Percentiles rank a stretch among this genome's conserved stretches.
Evolutionary conservation across 2,113 vertebrate genomes (phyloP).

Genomic region (Rhinolophus sinicus): DNA sequence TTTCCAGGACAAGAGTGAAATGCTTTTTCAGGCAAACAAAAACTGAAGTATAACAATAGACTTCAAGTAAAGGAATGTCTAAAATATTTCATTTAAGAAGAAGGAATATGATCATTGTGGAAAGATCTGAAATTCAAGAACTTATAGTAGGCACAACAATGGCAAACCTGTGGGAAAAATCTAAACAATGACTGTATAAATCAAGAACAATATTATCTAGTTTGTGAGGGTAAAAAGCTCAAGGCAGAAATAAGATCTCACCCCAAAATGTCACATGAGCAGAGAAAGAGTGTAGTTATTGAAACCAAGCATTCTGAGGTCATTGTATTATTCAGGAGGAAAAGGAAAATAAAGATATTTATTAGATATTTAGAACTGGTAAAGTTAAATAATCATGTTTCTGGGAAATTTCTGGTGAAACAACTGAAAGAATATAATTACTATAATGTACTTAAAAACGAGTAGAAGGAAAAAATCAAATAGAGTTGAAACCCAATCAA

Average conservation of each 20-base stretch:
- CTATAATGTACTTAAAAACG: not conserved
- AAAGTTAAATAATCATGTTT: not conserved
- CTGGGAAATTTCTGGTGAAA: not conserved
- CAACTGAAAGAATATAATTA: not conserved
- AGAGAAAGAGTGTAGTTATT: not conserved
- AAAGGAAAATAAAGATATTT: not conserved
- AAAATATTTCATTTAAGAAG: not conserved
- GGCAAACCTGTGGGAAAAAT: not conserved
- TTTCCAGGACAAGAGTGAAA: not conserved
- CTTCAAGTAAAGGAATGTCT: not conserved
- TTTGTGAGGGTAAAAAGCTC: not conserved
- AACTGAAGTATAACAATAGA: not conserved
- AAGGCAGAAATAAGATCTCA: not conserved
- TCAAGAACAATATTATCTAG: not conserved
- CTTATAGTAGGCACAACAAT: not conserved
- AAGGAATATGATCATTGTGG: not conserved
- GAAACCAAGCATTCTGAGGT: not conserved
- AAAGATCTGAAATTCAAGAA: conserved; percentile 12
- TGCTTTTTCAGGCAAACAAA: not conserved
- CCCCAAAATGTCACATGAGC: not conserved
- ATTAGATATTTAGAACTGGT: not conserved
- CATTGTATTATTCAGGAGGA: not conserved
- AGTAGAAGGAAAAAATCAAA: not conserved
- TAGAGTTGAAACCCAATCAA: not conserved
- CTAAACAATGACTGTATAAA: not conserved